These are phyloP conservation scores for Ciconia stormi DNA, from an alignment of 2,113 vertebrate species.

Conservation along the genomic window DNA sequence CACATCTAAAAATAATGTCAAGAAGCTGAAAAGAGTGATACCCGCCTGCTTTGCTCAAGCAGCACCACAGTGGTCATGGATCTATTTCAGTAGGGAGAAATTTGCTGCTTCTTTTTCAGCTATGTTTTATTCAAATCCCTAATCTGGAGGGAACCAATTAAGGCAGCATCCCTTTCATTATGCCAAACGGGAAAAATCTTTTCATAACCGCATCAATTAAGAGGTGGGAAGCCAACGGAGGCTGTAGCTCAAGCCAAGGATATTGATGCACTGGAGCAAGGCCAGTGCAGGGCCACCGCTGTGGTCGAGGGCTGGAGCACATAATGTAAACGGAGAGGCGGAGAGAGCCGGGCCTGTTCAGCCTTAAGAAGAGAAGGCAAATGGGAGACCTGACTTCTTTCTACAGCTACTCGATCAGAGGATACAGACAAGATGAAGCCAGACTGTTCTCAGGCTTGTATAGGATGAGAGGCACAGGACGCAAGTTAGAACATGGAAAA, in stretches of 20 bases:
- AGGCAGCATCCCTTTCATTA: neutral
- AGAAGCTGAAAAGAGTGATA: neutral
- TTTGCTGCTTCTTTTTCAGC: neutral
- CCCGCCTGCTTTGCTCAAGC: neutral
- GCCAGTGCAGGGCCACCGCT: neutral
- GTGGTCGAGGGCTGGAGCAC: neutral
- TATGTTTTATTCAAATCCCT: neutral
- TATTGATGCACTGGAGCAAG: rapidly evolving
- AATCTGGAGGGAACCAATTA: conserved; percentile 37
- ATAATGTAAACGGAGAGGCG: rapidly evolving
- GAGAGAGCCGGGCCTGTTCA: neutral
- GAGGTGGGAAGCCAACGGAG: neutral
- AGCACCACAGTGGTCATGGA: neutral
- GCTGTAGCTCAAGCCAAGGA: neutral
- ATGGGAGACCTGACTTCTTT: neutral
- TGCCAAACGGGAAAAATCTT: neutral
- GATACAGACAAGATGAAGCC: neutral
- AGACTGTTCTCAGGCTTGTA: no score
- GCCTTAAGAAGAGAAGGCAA: neutral
- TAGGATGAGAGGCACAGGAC: neutral
- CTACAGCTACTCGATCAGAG: neutral
- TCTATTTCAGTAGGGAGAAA: neutral
- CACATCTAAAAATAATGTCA: neutral
- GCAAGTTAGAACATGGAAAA: neutral
- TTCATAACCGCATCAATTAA: neutral